Conservation (phyloP, 2,888 invertebrate genomes). For the Pyralis farinalis region DNA sequence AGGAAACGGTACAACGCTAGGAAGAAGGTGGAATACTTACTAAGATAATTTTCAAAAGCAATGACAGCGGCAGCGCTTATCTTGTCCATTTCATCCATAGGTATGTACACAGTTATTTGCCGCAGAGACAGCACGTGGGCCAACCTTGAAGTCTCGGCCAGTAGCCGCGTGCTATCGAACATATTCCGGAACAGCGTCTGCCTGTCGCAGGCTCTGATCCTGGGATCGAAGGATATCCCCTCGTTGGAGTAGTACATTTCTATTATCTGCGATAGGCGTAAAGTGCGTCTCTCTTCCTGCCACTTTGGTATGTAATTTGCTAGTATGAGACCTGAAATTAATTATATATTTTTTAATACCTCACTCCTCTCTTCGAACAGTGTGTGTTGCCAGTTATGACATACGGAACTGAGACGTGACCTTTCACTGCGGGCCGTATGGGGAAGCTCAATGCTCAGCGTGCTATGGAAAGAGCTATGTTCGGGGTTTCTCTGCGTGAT, state of each 20-base stretch:
- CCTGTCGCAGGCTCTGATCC: conserved; percentile 81
- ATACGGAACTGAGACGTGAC: too few relatives aligned
- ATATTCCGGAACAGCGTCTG: conserved; percentile 61
- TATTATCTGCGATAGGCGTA: conserved; percentile 82
- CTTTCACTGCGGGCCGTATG: too few relatives aligned
- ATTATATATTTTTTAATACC: too few relatives aligned
- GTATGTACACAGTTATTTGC: conserved; percentile 65
- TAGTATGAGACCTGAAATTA: conserved; percentile 78
- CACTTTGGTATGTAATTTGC: conserved; percentile 73
- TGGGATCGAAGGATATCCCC: conserved; percentile 79
- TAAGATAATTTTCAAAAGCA: conserved; percentile 71
- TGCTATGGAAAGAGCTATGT: too few relatives aligned
- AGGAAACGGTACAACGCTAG: too few relatives aligned
- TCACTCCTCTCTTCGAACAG: too few relatives aligned
- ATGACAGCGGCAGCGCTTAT: conserved; percentile 68
- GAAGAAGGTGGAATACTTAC: too few relatives aligned
- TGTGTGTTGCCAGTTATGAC: too few relatives aligned
- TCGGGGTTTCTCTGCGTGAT: too few relatives aligned
- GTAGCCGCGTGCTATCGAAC: conserved; percentile 53
- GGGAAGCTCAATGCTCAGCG: too few relatives aligned
- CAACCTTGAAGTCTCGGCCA: conserved; percentile 61
- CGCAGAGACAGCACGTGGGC: conserved; percentile 62
- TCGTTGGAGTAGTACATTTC: conserved; percentile 85
- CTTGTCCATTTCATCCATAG: conserved; percentile 62
- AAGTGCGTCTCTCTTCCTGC: conserved; percentile 67